These are phyloP conservation scores for Salvator merianae DNA, from an alignment of 2,113 vertebrate genomes.

Conservation along the genomic window DNA sequence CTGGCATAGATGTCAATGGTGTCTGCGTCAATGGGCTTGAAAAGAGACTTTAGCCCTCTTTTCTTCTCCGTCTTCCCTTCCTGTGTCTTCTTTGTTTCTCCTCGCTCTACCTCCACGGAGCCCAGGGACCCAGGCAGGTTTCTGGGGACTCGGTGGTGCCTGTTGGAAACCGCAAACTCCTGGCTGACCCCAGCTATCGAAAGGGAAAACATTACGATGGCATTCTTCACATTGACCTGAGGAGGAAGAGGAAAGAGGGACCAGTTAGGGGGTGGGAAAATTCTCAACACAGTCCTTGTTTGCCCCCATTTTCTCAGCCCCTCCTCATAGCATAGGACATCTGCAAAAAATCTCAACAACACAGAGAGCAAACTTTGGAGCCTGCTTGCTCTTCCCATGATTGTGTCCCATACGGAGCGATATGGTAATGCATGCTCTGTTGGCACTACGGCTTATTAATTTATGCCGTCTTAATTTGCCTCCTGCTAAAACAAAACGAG, in stretches of 20 bases:
- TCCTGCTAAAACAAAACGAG: too few relatives aligned
- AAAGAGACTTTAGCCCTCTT: conserved; percentile 84
- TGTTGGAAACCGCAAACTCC: conserved; percentile 84
- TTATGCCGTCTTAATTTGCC: too few relatives aligned
- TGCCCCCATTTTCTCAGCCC: too few relatives aligned
- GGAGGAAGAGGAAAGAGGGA: conserved; percentile 42
- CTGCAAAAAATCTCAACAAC: too few relatives aligned
- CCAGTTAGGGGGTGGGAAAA: background rate
- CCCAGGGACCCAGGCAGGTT: conserved; percentile 74
- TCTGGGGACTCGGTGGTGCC: conserved; percentile 75
- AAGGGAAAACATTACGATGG: conserved; percentile 94
- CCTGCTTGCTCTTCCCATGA: too few relatives aligned
- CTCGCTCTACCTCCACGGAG: conserved; percentile 78
- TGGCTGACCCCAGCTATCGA: conserved; percentile 92
- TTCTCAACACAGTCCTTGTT: background rate
- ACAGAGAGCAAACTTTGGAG: too few relatives aligned
- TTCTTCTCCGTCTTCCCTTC: conserved; percentile 73
- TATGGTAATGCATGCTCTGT: too few relatives aligned
- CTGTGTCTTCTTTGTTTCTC: conserved; percentile 65
- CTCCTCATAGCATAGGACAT: background rate
- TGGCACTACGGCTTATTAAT: too few relatives aligned
- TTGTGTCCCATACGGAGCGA: too few relatives aligned
- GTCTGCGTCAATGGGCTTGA: conserved; percentile 94
- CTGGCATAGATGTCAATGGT: conserved; percentile 96
- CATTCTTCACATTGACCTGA: conserved; percentile 92